Percentiles rank a stretch among this genome's conserved stretches.
Evolutionary conservation across 2,888 invertebrate genomes (phyloP).

Genomic region (Diaperis boleti): DNA sequence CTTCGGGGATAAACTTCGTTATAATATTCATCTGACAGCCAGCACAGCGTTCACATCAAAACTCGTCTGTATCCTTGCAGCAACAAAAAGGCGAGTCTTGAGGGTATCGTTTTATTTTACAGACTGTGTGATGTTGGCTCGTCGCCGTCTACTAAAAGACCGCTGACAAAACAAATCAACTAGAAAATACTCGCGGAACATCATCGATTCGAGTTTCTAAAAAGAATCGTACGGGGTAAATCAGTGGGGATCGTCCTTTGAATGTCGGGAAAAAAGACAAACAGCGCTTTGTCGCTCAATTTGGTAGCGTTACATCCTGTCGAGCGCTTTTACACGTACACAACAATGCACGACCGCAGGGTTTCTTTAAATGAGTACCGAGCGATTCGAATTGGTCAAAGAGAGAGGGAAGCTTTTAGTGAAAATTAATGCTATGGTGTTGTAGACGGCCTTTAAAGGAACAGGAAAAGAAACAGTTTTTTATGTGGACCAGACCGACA

Average conservation of each 20-base stretch:
- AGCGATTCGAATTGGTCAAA: constrained; percentile 1
- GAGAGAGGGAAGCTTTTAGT: not conserved
- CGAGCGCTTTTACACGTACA: constrained; percentile 22
- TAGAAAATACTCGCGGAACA: constrained; percentile 12
- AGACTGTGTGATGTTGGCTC: not conserved
- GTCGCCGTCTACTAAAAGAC: not conserved
- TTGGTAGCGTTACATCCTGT: constrained; percentile 26
- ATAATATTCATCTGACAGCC: constrained; percentile 14
- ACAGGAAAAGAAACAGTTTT: too few species aligned
- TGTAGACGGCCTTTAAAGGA: too few species aligned
- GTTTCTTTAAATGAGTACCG: constrained; percentile 11
- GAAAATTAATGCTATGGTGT: not conserved
- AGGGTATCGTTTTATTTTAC: constrained; percentile 13
- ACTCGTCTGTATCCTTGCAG: constrained; percentile 8
- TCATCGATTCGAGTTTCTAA: not conserved
- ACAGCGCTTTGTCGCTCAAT: constrained; percentile 28
- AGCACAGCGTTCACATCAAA: constrained; percentile 15
- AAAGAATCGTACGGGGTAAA: constrained; percentile 16
- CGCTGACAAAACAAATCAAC: constrained; percentile 26
- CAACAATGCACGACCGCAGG: constrained; percentile 4
- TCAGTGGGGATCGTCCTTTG: constrained; percentile 25
- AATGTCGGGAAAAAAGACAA: constrained; percentile 10
- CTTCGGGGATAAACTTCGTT: constrained; percentile 5
- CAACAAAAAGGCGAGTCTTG: constrained; percentile 10
- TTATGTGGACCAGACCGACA: too few species aligned